Base-by-base conservation (phyloP, 2,113 vertebrate species). In the Sinocyclocheilus anshuiensis region DNA sequence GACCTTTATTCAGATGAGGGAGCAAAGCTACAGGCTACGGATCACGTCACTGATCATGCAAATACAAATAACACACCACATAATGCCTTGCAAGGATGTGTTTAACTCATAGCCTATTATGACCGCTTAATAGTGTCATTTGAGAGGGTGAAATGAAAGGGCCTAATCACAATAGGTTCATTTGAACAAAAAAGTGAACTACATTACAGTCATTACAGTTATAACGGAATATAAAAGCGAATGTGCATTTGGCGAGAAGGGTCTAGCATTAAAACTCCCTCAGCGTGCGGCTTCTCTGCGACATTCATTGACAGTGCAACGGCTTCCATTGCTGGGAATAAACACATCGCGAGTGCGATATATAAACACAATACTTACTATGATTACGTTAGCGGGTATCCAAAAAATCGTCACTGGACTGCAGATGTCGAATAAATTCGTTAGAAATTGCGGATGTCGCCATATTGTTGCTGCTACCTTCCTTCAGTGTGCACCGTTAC, bases 381-480 rank as follows among this genome's bases (percentile, higher is more conserved):
- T 89, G 82, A 65, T 81, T 86, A 91, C 92, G 88, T 94, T 95
- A 96, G 91, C 93, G 85, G 76, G 93, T 93, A 92, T 93, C 94
- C 93, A 88, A 91, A 87, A 88, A 92, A 93, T 91, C 91, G 93
- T 79, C 65, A 92, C 92, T 90, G 94, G 94, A 94, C 94, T 96
- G 96, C 95, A 95, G 95, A 93, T 94, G 94, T 94, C 92, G 93
- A 91, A 92, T 92, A 92, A 94, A 91, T 92, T 90, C 92, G 85
- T 93, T 94, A 96, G 95, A 94, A 95, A 97, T 95, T 96, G 96
- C 95, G 94, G 94, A 94, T 95, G 94, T 96, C 96, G 96, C 96
- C 96, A 97, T 97, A 96, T 96, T 97, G 96, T 92, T 94, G 95
- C 95, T 91, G 93, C 91, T 93, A 85, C 92, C 92, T 92, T 87